These are phyloP conservation scores for Rosalia funebris DNA, from an alignment of 2,888 invertebrate species.

Conservation along the genomic window DNA sequence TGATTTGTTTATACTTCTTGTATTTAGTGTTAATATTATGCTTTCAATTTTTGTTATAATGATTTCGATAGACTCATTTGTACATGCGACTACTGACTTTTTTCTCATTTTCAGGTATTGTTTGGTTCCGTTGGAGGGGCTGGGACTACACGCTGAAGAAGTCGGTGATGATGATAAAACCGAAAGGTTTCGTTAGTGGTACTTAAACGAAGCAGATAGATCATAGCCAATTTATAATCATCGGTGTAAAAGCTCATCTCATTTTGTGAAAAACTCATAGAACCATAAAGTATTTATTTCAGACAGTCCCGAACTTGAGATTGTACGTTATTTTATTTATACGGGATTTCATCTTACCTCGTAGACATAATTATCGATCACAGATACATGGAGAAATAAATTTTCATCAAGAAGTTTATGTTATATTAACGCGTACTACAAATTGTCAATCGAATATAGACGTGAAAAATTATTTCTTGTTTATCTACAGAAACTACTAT, in stretches of 20 bases:
- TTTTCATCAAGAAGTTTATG: too few species aligned
- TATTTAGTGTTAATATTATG: too few species aligned
- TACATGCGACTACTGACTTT: too few species aligned
- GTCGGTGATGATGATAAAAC: slow-evolving; percentile 93
- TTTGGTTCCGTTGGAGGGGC: slow-evolving; percentile 95
- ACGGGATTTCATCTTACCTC: slow-evolving; percentile 2
- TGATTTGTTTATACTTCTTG: too few species aligned
- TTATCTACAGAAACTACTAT: too few species aligned
- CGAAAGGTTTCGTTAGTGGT: slow-evolving; percentile 71
- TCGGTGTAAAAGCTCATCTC: slow-evolving; percentile 41
- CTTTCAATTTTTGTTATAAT: too few species aligned
- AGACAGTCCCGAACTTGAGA: background rate
- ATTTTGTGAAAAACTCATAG: slow-evolving; percentile 34
- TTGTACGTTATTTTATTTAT: background rate
- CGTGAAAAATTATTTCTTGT: too few species aligned
- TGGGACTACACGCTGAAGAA: slow-evolving; percentile 94
- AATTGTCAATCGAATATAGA: too few species aligned
- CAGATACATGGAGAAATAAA: too few species aligned
- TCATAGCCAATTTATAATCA: slow-evolving; percentile 57
- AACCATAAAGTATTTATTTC: slow-evolving; percentile 43
- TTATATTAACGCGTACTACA: too few species aligned
- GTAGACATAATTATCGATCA: too few species aligned
- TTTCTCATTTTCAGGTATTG: slow-evolving; percentile 82
- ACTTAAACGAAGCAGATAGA: slow-evolving; percentile 47
- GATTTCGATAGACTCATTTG: too few species aligned